Evolutionary conservation across 2,888 invertebrate species (phyloP), one percentile per base, ranked within the genome.

Genomic region (Odontomyia ornata): DNA sequence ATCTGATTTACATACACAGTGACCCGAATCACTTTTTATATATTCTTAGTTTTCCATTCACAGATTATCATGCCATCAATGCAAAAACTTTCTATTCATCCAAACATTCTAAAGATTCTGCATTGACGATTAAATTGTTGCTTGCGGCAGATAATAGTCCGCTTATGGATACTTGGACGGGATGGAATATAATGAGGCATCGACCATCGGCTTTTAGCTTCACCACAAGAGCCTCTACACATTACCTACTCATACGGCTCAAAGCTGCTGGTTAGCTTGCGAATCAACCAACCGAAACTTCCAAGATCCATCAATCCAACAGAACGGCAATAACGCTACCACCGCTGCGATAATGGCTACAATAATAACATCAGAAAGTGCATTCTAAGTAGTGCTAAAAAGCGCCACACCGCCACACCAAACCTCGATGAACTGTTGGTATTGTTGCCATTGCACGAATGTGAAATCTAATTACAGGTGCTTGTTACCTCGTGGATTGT

Each of bases 71-170:
- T 7, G 60, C 21, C 21, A 25, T 25, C 69, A 69, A 15, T 46
- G 69, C 46, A 69, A 69, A 69, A 69, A 69, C 69, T 69, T 69
- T 69, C 69, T 69, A 69, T 46, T 23, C 46, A 47, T 47, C 46
- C 25, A 69, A 69, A 15, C 69, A 69, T 69, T 69, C 69, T 69
- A 27, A 18, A 69, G 69, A 69, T 69, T 69, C 69, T 69, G 46
- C 69, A 46, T 25, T 9, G 21, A 15, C 25, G 36, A 46, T 69
- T 69, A 67, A 30, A 47, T 69, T 21, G 47, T 28, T 13, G 64
- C 64, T 30, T 64, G 7, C 3, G 64, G 64, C 64, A n/a, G 25
- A 64, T 69, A 69, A 69, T 69, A 69, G 69, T 47, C 25, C 69
- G n/a, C 27, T 69, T 69, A 69, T 69, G 69, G 9, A 36, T 36